Percentiles rank a stretch among this genome's conserved stretches.
These are phyloP conservation scores for Sarcoramphus papa DNA, from an alignment of 2,797 vertebrate species.

Conservation along the genomic window DNA sequence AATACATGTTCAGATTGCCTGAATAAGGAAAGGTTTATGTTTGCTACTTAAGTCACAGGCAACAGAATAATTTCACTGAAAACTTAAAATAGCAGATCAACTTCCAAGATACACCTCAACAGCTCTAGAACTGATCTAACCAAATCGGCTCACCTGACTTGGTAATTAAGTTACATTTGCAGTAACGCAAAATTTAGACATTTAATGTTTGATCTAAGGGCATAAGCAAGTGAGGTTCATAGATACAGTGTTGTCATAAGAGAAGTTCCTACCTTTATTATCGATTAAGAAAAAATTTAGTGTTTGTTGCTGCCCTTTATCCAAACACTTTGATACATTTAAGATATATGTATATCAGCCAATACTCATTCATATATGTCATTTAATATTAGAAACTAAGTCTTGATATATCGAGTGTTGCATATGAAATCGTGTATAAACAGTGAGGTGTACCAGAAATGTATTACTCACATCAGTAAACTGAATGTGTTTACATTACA, in stretches of 20 bases:
- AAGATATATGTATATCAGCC: neutral
- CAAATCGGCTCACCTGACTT: neutral
- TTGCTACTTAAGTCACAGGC: neutral
- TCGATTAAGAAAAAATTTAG: fast-evolving
- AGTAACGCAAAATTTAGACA: neutral
- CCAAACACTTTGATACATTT: neutral
- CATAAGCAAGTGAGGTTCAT: neutral
- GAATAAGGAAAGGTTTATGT: neutral
- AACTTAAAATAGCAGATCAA: neutral
- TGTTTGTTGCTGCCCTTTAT: neutral
- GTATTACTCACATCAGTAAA: neutral
- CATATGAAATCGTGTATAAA: neutral
- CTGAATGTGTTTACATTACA: neutral
- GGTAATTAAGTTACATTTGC: neutral
- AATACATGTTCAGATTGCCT: neutral
- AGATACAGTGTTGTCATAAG: neutral
- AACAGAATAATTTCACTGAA: neutral
- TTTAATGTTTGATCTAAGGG: neutral
- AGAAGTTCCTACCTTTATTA: neutral
- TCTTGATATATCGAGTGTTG: neutral
- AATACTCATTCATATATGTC: neutral
- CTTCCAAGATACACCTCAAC: neutral
- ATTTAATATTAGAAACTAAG: neutral
- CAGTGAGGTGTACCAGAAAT: neutral
- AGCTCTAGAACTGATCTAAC: neutral